Evolutionary conservation across 2,797 vertebrate species (phyloP), one percentile per base, ranked within the genome.

Genomic region (Mormyrus hasselquistii): DNA sequence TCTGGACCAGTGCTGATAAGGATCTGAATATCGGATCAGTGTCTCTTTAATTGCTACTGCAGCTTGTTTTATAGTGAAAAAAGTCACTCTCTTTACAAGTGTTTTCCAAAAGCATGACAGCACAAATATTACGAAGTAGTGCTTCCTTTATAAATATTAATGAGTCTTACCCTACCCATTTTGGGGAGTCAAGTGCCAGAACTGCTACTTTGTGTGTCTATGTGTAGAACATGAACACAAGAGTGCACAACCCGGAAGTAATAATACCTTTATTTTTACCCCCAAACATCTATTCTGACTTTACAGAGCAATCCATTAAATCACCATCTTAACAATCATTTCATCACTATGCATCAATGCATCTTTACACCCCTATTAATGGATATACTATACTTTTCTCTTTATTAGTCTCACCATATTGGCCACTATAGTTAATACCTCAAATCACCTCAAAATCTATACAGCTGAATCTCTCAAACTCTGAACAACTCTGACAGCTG

Each of bases 401-500:
- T 73, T 57, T n/a, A 73, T 65, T 8, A 22, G 9, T 6, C 52
- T 88, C 9, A 14, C 19, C 16, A 12, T 41, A 41, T 82, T 38
- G 7, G 9, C 38, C 49, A 57, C 16, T 29, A 8, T 65, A 83
- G 86, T 90, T 89, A 59, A 87, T 47, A 88, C 59, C 29, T 34
- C 29, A 34, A 34, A 76, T 53, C 29, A 88, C 49, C 89, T 83
- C 53, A 83, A 82, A 57, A 57, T 55, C 79, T 91, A 53, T 25
- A 65, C 2, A 65, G 22, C 62, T 4, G 25, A 65, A 25, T 65
- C 22, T 65, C 22, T 65, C n/a, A 65, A 29, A 57, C 55, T n/a
- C 19, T 57, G 19, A 55, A 53, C 12, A 53, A 55, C 52, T 55
- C 52, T 55, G 52, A 47, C 44, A 55, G 52, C 52, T 55, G 52